These are phyloP conservation scores for Barnardius zonarius DNA, from an alignment of 2,113 vertebrate genomes.

Conservation along the genomic window DNA sequence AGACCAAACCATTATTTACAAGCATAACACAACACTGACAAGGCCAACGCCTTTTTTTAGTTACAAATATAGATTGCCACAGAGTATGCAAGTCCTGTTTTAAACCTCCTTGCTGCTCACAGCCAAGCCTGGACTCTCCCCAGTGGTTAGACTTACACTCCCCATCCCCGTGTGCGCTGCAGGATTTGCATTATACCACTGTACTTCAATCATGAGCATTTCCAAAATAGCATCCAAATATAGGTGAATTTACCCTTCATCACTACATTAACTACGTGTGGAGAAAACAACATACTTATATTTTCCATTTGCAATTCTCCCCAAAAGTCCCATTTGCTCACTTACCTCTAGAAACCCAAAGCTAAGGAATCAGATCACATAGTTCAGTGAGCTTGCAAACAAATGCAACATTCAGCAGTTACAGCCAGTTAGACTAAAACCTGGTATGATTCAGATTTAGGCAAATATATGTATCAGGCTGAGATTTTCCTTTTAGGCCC, in stretches of 20 bases:
- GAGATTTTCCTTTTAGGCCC: not conserved
- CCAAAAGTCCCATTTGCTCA: not conserved
- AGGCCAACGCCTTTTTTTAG: not conserved
- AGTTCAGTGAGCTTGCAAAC: not conserved
- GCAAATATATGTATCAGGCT: not conserved
- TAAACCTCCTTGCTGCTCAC: not conserved
- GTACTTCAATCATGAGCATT: not conserved
- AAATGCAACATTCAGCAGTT: not conserved
- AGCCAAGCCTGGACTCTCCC: not conserved
- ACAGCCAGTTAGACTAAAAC: not conserved
- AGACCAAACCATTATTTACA: not conserved
- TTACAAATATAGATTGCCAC: not conserved
- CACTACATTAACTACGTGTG: not conserved
- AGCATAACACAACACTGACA: accelerated
- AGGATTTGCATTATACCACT: not conserved
- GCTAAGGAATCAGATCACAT: not conserved
- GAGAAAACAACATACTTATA: not conserved
- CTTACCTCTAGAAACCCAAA: not conserved
- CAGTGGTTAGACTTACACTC: not conserved
- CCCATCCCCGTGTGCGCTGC: not conserved
- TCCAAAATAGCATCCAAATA: not conserved
- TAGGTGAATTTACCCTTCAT: not conserved
- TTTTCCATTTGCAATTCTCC: not conserved
- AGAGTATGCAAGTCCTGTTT: not conserved
- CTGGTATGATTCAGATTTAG: not conserved